Base-by-base conservation (phyloP, 2,797 vertebrate species). In the Eutrigla gurnardus region DNA sequence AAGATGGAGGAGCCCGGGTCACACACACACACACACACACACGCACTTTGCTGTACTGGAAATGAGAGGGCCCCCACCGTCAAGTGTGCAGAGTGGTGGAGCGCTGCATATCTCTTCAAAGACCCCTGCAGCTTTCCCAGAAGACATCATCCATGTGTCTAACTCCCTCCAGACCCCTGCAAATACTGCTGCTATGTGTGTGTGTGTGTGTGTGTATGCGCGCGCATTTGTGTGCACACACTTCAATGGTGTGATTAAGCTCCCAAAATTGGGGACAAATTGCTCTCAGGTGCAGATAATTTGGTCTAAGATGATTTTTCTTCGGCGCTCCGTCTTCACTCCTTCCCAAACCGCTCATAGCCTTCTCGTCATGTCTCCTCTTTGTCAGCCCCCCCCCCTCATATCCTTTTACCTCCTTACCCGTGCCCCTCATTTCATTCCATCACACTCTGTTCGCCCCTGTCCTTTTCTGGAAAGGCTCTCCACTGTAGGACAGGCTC, bases 201-300 rank as follows among this genome's bases (percentile, higher is more conserved):
- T 67, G 69, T 63, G 52, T 50, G 39, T 64, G 74, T 69, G 62
- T 53, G 67, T 65, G 40, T 64, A 43, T 52, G 57, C 70, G 49
- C 72, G 54, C 61, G 67, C 74, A 50, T 88, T 70, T 88, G 77
- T 86, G 82, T 84, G 86, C 69, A 62, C 88, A 80, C 85, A 88
- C 88, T 89, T 91, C 81, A 88, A 73, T 78, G 61, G 81, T 83
- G 87, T 90, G 84, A 93, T 93, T 93, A 93, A 91, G 86, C 89
- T 80, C 76, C 85, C 54, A 77, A 92, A 93, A 93, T 94, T 93
- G 93, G 84, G 89, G 90, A 93, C 91, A 93, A 92, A 93, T 94
- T 93, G 93, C 90, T 91, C 89, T 93, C 93, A 94, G 93, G 91
- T 93, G 92, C 91, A 90, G 89, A 90, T 91, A 88, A 88, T 90